Evolutionary conservation across 2,113 vertebrate species (phyloP), one percentile per base, ranked within the genome.

Genomic region (Campylomormyrus numenius): DNA sequence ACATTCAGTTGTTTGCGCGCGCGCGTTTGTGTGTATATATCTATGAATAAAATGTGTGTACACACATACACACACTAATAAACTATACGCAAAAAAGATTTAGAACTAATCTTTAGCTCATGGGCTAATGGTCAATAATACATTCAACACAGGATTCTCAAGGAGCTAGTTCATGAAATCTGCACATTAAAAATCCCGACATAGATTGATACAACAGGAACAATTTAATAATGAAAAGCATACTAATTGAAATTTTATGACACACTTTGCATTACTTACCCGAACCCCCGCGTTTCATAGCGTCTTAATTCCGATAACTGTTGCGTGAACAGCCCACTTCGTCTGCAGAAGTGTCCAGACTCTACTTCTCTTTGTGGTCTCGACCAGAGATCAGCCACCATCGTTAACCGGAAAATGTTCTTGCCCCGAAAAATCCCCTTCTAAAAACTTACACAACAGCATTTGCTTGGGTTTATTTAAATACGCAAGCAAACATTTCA

Each of bases 331-430:
- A 85, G 39, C 35, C n/a, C 10, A 53, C n/a, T 21, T 66, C 6
- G 19, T 45, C 53, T 46, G n/a, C 89, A 89, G 77, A 89, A 85
- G 89, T 85, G 89, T 19, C 11, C 52, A 85, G 31, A 52, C 9
- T 83, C 24, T 52, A 89, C 89, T 89, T 89, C 89, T 89, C 80
- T 85, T 85, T 89, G 49, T 84, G 50, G 77, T 31, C 52, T 10
- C 46, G 46, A 19, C 21, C 77, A 58, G 8, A 15, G 7, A 45
- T 39, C 15, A 8, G 17, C 49, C 21, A 24, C 8, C 50, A 39
- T 21, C 35, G 9, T 21, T 87, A 53, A 35, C 89, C 77, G 89
- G 80, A 89, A 85, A 53, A 74, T 62, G 24, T 48, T 56, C 39
- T 89, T 48, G 52, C 39, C 15, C 27, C 27, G 10, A 48, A 89